These are phyloP conservation scores for Calameuta pallipes DNA, from an alignment of 2,888 invertebrate genomes.

Conservation along the genomic window DNA sequence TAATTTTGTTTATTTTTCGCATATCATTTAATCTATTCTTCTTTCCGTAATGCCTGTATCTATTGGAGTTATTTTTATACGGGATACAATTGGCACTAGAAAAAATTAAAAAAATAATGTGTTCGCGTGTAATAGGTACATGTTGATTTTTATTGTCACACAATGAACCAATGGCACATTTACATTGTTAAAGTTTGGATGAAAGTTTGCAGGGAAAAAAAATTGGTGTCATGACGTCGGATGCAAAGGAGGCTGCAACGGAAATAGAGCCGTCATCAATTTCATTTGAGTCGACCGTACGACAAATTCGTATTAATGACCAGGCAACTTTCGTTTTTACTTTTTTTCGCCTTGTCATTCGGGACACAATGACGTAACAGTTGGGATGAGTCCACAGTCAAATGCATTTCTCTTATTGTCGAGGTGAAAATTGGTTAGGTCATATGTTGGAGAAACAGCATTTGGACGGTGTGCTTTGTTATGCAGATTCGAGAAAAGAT, in stretches of 20 bases:
- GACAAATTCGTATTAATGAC: conserved; percentile 63
- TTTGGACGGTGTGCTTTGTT: conserved; percentile 24
- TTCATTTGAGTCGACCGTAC: conserved; percentile 32
- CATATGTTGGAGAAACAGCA: conserved; percentile 29
- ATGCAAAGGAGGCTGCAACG: conserved; percentile 26
- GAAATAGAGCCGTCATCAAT: conserved; percentile 57
- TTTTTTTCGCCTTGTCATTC: conserved; percentile 48
- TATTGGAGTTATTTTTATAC: background rate
- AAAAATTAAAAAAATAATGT: background rate
- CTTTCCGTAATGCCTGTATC: background rate
- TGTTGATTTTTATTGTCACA: background rate
- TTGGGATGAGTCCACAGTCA: conserved; percentile 36
- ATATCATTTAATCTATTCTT: background rate
- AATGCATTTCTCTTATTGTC: conserved; percentile 50
- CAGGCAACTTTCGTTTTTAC: conserved; percentile 45
- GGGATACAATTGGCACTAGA: background rate
- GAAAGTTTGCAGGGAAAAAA: conserved; percentile 13
- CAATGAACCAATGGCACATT: background rate
- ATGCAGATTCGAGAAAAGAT: conserved; percentile 15
- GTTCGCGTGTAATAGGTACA: background rate
- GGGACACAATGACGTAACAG: conserved; percentile 46
- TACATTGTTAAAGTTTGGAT: conserved; percentile 20
- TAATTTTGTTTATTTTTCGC: background rate
- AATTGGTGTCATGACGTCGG: conserved; percentile 5
- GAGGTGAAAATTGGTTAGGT: conserved; percentile 33